A percentile compares a stretch with the other conserved stretches of the same genome.
phyloP scores from a whole-genome alignment of 1,140 invertebrate species.

The Lamellibrachia luymesi region DNA sequence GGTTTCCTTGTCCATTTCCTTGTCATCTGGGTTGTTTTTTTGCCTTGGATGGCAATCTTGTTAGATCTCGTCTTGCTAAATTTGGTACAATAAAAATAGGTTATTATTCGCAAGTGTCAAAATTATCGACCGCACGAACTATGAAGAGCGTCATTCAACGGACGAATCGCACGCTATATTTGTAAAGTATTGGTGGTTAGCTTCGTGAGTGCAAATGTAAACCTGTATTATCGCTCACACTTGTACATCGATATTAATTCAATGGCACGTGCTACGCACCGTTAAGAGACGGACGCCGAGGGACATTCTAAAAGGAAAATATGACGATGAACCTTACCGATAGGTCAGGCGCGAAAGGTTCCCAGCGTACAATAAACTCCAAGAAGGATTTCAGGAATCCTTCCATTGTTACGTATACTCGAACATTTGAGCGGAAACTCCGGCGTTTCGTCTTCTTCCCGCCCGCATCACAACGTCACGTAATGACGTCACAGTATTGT shows the following conservation, averaged over 20 bases:
- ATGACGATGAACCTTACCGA: not conserved
- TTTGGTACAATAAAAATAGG: too few species aligned
- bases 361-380: constrained; percentile 3
- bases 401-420: not conserved
- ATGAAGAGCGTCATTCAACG: too few species aligned
- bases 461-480: not conserved
- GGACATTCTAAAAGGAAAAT: not conserved
- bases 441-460: not conserved
- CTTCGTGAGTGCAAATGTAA: not conserved
- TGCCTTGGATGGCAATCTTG: too few species aligned
- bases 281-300: too few species aligned
- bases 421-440: not conserved
- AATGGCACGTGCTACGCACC: too few species aligned
- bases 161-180: not conserved
- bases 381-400: not conserved
- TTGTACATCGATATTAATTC: too few species aligned
- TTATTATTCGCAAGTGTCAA: too few species aligned
- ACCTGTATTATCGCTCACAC: not conserved
- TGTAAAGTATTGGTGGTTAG: not conserved
- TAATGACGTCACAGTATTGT: not conserved
- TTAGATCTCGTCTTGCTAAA: too few species aligned
- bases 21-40: too few species aligned
- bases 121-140: too few species aligned
- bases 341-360: not conserved
- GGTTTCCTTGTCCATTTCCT: too few species aligned